These are phyloP conservation scores for Corythornis leucogaster DNA, from an alignment of 2,797 vertebrate species.

Conservation along the genomic window DNA sequence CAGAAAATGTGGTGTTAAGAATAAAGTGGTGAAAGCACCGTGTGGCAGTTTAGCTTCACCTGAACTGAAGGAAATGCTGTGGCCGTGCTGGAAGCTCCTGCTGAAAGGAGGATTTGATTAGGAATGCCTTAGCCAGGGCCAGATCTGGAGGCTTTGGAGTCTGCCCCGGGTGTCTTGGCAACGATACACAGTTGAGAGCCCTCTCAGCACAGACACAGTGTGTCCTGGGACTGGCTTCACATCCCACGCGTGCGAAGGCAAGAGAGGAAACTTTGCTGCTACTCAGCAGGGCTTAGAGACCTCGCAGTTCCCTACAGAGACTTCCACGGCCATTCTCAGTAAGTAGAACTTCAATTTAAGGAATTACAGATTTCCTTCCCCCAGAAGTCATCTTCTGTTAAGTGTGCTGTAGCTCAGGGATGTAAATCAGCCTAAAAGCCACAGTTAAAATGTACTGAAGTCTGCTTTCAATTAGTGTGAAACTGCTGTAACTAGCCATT, in stretches of 20 bases:
- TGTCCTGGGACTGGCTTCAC: slow-evolving; percentile 15
- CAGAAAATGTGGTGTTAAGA: neutral
- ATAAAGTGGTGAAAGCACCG: neutral
- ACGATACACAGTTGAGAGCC: slow-evolving; percentile 40
- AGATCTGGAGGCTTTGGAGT: slow-evolving; percentile 43
- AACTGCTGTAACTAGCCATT: neutral
- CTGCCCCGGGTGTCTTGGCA: slow-evolving; percentile 59
- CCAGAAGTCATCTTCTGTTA: neutral
- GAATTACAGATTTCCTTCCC: neutral
- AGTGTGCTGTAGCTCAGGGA: neutral
- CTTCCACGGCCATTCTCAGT: neutral
- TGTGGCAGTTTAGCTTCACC: neutral
- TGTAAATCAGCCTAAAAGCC: neutral
- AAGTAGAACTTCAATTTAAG: slow-evolving; percentile 30
- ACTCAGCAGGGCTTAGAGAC: neutral
- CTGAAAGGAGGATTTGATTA: slow-evolving; percentile 56
- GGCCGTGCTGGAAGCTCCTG: neutral
- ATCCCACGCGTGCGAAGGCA: neutral
- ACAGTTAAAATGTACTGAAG: neutral
- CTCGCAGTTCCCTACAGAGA: neutral
- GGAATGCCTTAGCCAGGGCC: slow-evolving; percentile 50
- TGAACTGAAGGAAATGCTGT: neutral
- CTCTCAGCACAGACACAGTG: neutral
- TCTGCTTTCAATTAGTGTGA: neutral
- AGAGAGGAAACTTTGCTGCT: slow-evolving; percentile 6